Percentiles rank a stretch among this genome's conserved stretches.
Evolutionary conservation across 2,113 vertebrate genomes (phyloP).

Genomic region (Oxygymnocypris stewartii): DNA sequence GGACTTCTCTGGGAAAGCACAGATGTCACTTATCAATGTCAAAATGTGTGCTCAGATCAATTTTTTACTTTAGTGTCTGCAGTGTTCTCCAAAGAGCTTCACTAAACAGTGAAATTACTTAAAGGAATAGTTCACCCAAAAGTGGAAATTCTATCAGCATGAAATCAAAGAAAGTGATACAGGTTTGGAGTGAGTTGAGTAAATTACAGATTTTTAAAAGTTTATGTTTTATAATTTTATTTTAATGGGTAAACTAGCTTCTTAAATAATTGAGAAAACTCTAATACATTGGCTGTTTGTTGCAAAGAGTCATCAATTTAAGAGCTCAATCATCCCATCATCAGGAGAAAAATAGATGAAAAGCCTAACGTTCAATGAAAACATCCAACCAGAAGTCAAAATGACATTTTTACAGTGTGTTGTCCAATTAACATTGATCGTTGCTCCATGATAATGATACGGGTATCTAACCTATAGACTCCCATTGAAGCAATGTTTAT

Average conservation of each 20-base stretch:
- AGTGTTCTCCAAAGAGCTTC: neutral
- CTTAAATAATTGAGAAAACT: neutral
- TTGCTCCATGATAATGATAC: neutral
- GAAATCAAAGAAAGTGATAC: neutral
- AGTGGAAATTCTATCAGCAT: neutral
- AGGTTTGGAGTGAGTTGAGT: neutral
- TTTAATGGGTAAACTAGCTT: neutral
- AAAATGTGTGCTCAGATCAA: conserved; percentile 8
- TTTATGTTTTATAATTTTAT: no score
- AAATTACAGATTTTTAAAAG: neutral
- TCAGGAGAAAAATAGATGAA: neutral
- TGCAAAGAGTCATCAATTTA: neutral
- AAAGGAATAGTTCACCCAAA: neutral
- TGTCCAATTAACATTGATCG: neutral
- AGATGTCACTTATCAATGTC: conserved; percentile 11
- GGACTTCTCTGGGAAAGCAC: conserved; percentile 3
- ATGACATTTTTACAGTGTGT: neutral
- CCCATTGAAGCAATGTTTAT: neutral
- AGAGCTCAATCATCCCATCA: neutral
- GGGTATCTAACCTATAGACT: neutral
- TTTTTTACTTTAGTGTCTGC: conserved; percentile 14
- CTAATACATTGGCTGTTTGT: neutral
- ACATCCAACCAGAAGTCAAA: neutral
- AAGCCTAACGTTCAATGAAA: neutral
- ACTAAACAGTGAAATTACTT: neutral